Base-by-base conservation (phyloP, 2,888 invertebrate genomes). In the Brenthis ino region DNA sequence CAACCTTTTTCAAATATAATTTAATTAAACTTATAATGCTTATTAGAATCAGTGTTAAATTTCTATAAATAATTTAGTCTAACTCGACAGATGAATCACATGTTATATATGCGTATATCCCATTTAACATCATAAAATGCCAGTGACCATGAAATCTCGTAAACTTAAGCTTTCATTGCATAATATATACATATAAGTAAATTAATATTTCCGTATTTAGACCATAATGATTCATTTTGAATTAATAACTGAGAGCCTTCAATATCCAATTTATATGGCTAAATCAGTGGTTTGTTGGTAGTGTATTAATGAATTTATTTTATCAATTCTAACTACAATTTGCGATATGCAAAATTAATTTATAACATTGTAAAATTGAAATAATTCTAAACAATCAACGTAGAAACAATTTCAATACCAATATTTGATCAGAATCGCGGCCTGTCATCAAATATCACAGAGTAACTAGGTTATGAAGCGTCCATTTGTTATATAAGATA, bases 391-490 rank as follows among this genome's bases (percentile, higher is more conserved):
- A 66, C 24, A 67, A 69, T 69, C 58, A 64, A 55, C 53, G 55
- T 50, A 16, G 50, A 33, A 55, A 58, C 51, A 74, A 65, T 68
- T 57, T 64, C 50, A 57, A 65, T 67, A 57, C 24, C 55, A 64
- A 64, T 73, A 65, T 70, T 66, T 72, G 64, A 70, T 70, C 64
- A 43, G 64, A 66, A 68, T 70, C 66, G 64, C 47, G 56, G 64
- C 58, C 60, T 69, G 60, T 68, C 69, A 61, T 57, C 68, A 60
- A 54, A 68, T 64, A 61, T 66, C 37, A 66, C 55, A 57, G 33
- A 20, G 51, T 65, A 65, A 20, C 47, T 61, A 28, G 16, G 56
- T 37, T 56, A 60, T 64, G 33, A 56, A 47, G 58, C n/a, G 24
- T 58, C 48, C n/a, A 58, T 58, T 58, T 48, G 28, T n/a, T 58